phyloP scores from a whole-genome alignment of 2,113 vertebrate genomes.

The Sylvietta virens region DNA sequence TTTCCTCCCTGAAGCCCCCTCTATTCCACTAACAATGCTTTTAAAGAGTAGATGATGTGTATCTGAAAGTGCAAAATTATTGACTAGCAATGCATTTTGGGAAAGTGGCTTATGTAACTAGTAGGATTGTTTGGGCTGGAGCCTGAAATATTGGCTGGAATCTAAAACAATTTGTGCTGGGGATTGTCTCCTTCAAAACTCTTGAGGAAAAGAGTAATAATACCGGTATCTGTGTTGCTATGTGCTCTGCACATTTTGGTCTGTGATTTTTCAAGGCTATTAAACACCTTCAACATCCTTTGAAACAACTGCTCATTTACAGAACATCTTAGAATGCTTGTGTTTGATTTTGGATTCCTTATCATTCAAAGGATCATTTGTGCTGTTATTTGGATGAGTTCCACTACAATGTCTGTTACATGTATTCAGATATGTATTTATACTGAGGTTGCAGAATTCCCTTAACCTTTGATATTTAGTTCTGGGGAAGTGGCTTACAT shows the following conservation, averaged over 20 bases:
- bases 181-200: neutral
- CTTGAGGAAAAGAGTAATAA: neutral
- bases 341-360: neutral
- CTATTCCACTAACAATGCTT: neutral
- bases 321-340: neutral
- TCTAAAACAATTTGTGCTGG: neutral
- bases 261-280: neutral
- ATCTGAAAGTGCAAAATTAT: neutral
- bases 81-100: neutral
- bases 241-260: neutral
- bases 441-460: neutral
- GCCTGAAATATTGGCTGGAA: neutral
- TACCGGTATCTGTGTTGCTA: neutral
- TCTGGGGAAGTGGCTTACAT: neutral
- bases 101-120: neutral
- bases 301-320: neutral
- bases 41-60: neutral
- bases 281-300: neutral
- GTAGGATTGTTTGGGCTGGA: neutral
- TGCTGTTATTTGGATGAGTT: neutral
- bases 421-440: neutral
- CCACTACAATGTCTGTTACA: neutral
- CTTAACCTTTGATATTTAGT: neutral
- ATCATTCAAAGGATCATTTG: neutral
- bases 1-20: neutral